These are phyloP conservation scores for Crambe crambe DNA, from an alignment of 37 sponge, comb jelly and placozoan genomes.

Conservation along the genomic window DNA sequence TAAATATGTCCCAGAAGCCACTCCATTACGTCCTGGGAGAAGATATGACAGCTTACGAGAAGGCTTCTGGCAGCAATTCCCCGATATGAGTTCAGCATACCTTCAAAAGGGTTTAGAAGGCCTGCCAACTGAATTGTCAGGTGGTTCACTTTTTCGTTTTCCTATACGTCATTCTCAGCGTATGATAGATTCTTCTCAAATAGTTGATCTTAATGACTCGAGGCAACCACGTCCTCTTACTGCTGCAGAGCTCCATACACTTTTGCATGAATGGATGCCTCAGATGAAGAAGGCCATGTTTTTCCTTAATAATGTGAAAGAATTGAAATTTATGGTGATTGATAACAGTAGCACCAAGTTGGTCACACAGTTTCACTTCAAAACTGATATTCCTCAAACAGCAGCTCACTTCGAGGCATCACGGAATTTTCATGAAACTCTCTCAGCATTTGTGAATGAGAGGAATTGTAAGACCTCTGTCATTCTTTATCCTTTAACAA, in stretches of 20 bases:
- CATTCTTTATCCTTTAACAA: conserved; percentile 20
- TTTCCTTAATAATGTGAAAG: conserved; percentile 56
- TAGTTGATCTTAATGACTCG: too few species aligned
- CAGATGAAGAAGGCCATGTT: conserved; percentile 43
- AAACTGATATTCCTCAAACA: background rate
- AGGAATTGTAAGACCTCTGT: background rate
- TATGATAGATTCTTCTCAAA: too few species aligned
- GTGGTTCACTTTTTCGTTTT: conserved; percentile 69
- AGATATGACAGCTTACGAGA: too few species aligned
- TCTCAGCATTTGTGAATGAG: background rate
- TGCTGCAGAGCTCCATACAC: conserved; percentile 9
- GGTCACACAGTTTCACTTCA: background rate
- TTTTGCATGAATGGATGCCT: conserved; percentile 31
- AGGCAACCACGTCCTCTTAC: conserved; percentile 3
- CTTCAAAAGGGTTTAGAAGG: too few species aligned
- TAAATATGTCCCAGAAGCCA: too few species aligned
- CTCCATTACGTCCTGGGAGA: too few species aligned
- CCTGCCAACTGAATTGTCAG: conserved; percentile 34
- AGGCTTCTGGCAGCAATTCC: too few species aligned
- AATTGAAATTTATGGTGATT: conserved; percentile 44
- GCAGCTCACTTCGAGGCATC: background rate
- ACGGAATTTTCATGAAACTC: background rate
- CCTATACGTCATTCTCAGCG: conserved; percentile 44
- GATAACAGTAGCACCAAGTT: background rate
- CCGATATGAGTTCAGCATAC: too few species aligned